A percentile compares a stretch with the other conserved stretches of the same genome.
Conservation (phyloP, 2,888 invertebrate species). For the Eretmocerus hayati region DNA sequence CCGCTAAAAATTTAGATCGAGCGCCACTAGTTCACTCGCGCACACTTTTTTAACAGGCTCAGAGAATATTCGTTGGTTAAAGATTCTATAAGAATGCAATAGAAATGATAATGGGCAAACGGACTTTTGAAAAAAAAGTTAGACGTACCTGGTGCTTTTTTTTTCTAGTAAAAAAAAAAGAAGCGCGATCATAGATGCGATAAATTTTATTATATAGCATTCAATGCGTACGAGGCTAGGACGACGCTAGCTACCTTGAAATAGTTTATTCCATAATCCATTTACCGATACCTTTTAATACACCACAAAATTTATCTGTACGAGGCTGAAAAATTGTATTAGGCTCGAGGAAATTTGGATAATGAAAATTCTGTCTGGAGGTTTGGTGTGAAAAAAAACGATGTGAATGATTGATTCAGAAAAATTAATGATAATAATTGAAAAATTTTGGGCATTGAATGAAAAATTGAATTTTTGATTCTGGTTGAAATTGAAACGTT, state of each 20-base stretch:
- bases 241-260: conserved; percentile 45
- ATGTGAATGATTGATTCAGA: conserved; percentile 17
- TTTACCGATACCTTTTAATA: conserved; percentile 20
- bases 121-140: conserved; percentile 36
- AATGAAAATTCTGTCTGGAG: conserved; percentile 6
- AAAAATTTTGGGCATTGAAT: conserved; percentile 1
- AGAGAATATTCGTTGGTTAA: no score
- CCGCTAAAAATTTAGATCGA: no score
- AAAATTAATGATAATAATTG: conserved; percentile 2
- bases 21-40: conserved; percentile 48
- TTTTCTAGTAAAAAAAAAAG: no score
- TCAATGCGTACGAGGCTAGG: conserved; percentile 45
- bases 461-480: conserved; percentile 21
- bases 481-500: conserved; percentile 19
- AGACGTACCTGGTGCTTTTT: conserved; percentile 8
- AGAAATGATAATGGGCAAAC: conserved; percentile 32
- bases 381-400: not conserved
- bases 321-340: not conserved
- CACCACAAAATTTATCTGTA: not conserved
- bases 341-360: not conserved
- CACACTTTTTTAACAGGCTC: no score
- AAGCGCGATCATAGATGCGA: no score
- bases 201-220: no score
- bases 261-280: conserved; percentile 28
- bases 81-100: no score